These are phyloP conservation scores for Colletes gigas DNA, from an alignment of 1,140 invertebrate species.

Conservation along the genomic window DNA sequence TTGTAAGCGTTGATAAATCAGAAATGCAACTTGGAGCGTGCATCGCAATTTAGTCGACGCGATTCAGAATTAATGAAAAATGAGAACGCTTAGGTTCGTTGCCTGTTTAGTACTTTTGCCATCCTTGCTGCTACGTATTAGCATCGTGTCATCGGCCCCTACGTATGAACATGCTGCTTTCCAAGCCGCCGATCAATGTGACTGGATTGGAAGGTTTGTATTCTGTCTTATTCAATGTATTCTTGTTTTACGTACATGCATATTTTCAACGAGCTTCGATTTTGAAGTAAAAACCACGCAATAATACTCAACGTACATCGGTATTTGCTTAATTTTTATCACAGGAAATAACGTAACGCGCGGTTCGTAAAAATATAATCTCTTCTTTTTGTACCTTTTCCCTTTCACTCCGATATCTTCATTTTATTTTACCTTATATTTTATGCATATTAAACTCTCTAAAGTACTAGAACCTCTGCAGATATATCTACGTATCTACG, in stretches of 20 bases:
- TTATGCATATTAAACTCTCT: neutral
- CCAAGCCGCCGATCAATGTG: slow-evolving; percentile 77
- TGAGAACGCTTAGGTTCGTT: slow-evolving; percentile 18
- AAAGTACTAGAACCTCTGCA: neutral
- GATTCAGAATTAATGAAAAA: slow-evolving; percentile 17
- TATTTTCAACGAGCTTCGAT: no score
- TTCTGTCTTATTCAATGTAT: neutral
- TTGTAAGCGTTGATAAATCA: neutral
- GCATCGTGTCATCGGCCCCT: slow-evolving; percentile 64
- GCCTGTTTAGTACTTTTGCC: neutral
- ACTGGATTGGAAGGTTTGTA: slow-evolving; percentile 79
- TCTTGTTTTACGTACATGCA: slow-evolving; percentile 4
- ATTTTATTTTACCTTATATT: neutral
- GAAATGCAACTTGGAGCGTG: slow-evolving; percentile 1
- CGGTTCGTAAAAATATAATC: neutral
- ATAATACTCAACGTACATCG: no score
- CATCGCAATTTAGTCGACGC: neutral
- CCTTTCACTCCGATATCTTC: neutral
- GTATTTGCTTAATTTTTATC: neutral
- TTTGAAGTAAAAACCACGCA: no score
- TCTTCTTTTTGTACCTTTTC: neutral
- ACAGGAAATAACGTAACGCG: neutral
- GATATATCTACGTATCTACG: neutral
- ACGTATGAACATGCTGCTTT: slow-evolving; percentile 68
- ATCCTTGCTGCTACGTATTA: slow-evolving; percentile 53